Base-by-base conservation (phyloP, 2,113 vertebrate genomes). In the Pavo muticus region DNA sequence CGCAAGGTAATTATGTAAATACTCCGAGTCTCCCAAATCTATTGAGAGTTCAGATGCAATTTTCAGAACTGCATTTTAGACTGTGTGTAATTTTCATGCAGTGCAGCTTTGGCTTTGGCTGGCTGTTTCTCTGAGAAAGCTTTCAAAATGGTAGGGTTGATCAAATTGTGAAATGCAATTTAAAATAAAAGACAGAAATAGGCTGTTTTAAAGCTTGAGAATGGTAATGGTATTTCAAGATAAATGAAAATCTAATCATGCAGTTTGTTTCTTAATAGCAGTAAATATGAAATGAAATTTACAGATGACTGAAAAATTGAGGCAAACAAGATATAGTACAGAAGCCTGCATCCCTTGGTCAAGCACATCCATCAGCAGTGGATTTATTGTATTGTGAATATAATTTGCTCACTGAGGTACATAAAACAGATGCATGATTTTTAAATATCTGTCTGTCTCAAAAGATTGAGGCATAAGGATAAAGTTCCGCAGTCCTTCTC, bases 221-320 rank as follows among this genome's bases (percentile, higher is more conserved):
- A 88, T 56, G 27, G 30, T 71, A 57, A 56, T 35, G 57, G 9
- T 88, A 52, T 92, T 94, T 95, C 73, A 87, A 74, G 69, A 71
- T 68, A 92, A 92, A 78, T 20, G 29, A 84, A 82, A 95, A 95
- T 84, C 42, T 92, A 56, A 88, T 91, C 24, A 82, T 81, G 65
- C 6, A 0, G 9, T 77, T 94, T 81, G 6, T 78, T 94, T 27
- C 56, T 72, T 72, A 89, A 89, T 56, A 78, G 83, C 70, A 60
- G 69, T 64, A 81, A 75, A 39, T 81, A 84, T 24, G 39, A 72
- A 93, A 81, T 57, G 11, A 84, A 57, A 19, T 65, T 87, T 83
- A 39, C 0, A 0, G 30, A 30, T 73, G 19, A 86, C 72, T 91
- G 59, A 71, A 78, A 91, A 86, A 74, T 68, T 18, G 80, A 90